These are phyloP conservation scores for Chelonus insularis DNA, from an alignment of 1,140 invertebrate genomes.

Conservation along the genomic window DNA sequence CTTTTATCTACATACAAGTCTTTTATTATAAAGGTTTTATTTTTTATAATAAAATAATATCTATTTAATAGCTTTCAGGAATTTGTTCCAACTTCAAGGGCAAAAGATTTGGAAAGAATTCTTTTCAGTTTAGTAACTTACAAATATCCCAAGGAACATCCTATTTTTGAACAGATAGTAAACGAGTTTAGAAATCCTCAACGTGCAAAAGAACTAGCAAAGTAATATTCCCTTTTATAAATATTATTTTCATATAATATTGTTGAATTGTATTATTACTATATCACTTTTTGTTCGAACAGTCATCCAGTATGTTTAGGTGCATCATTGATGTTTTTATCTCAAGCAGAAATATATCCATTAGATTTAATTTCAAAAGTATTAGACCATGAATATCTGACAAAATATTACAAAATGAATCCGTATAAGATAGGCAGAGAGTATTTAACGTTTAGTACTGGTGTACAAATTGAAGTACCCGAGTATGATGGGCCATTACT, in stretches of 20 bases:
- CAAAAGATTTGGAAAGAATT: slow-evolving; percentile 70
- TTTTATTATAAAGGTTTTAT: slow-evolving; percentile 19
- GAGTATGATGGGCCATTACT: slow-evolving; percentile 63
- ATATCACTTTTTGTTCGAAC: slow-evolving; percentile 33
- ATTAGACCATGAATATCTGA: slow-evolving; percentile 55
- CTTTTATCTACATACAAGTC: not conserved
- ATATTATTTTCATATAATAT: slow-evolving; percentile 5
- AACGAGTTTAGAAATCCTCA: slow-evolving; percentile 56
- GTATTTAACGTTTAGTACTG: slow-evolving; percentile 61
- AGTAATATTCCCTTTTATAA: slow-evolving; percentile 26
- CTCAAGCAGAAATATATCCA: slow-evolving; percentile 53
- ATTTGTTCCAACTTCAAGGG: slow-evolving; percentile 46
- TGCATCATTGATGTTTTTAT: slow-evolving; percentile 58
- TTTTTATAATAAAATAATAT: no score
- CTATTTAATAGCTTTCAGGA: slow-evolving; percentile 38
- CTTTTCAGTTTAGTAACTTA: slow-evolving; percentile 59
- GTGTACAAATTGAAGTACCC: slow-evolving; percentile 62
- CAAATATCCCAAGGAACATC: slow-evolving; percentile 51
- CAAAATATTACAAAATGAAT: slow-evolving; percentile 52
- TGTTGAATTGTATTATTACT: no score
- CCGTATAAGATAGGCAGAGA: slow-evolving; percentile 49
- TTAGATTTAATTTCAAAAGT: slow-evolving; percentile 57
- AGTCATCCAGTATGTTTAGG: slow-evolving; percentile 51
- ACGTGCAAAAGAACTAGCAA: slow-evolving; percentile 55
- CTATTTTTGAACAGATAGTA: slow-evolving; percentile 54